A percentile compares a stretch with the other conserved stretches of the same genome.
Evolutionary conservation across 2,888 invertebrate genomes (phyloP).

Genomic region (Pyrrhia umbra): DNA sequence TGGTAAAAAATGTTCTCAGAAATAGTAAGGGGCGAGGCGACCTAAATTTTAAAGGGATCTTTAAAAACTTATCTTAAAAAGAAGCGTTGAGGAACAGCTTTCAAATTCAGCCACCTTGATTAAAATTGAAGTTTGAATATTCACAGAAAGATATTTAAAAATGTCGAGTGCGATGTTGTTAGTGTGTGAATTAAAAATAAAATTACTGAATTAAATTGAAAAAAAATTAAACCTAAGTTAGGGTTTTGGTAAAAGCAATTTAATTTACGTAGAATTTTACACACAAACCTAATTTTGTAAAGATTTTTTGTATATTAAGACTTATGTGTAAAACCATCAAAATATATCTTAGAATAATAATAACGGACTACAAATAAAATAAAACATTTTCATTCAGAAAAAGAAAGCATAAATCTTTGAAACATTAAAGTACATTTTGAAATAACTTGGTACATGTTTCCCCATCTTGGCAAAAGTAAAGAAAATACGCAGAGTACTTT

Average conservation of each 20-base stretch:
- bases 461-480: conserved; percentile 44
- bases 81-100: conserved; percentile 10
- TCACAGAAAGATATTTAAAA: conserved; percentile 12
- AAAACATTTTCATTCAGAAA: conserved; percentile 33
- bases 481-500: conserved; percentile 43
- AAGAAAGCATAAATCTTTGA: conserved; percentile 30
- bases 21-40: conserved; percentile 20
- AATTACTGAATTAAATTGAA: conserved; percentile 9
- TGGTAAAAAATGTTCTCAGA: conserved; percentile 25
- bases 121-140: conserved; percentile 26
- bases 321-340: conserved; percentile 11
- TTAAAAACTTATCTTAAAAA: conserved; percentile 37
- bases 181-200: conserved; percentile 17
- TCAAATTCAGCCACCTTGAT: conserved; percentile 24
- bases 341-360: conserved; percentile 33
- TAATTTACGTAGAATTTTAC: conserved; percentile 1
- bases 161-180: conserved; percentile 1
- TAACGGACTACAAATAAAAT: conserved; percentile 32
- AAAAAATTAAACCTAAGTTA: conserved; percentile 21
- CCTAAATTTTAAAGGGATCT: conserved; percentile 40
- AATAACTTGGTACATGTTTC: conserved; percentile 42
- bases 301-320: conserved; percentile 31
- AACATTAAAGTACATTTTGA: conserved; percentile 46
- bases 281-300: neutral
- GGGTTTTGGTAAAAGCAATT: neutral